Evolutionary conservation across 2,797 vertebrate species (phyloP).

Genomic region (Malurus splendens): DNA sequence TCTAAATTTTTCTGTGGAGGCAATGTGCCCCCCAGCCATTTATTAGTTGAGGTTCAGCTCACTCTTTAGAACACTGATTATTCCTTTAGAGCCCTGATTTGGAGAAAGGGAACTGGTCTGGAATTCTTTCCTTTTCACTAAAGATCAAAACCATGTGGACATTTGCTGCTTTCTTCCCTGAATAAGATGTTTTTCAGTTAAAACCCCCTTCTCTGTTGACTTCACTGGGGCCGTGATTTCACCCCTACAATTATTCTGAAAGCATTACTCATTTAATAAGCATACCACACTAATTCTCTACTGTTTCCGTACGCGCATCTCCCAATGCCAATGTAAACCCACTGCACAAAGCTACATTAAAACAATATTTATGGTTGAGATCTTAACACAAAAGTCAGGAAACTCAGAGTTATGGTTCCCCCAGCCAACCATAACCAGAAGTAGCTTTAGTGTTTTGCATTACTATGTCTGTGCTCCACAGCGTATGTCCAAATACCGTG

Average conservation of each 20-base stretch:
- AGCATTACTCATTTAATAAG: conserved; percentile 53
- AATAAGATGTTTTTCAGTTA: conserved; percentile 5
- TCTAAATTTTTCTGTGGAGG: not conserved
- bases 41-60: not conserved
- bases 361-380: conserved; percentile 45
- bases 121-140: not conserved
- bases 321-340: conserved; percentile 49
- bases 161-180: not conserved
- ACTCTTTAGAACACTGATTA: not conserved
- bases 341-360: conserved; percentile 50
- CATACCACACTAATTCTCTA: conserved; percentile 43
- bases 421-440: conserved; percentile 35
- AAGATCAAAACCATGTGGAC: not conserved
- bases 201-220: not conserved
- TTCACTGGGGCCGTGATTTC: conserved; percentile 29
- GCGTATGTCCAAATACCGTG: not conserved
- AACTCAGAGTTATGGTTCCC: conserved; percentile 50
- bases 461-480: not conserved
- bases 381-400: conserved; percentile 56
- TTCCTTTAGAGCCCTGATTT: not conserved
- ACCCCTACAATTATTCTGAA: conserved; percentile 38
- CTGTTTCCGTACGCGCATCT: conserved; percentile 39
- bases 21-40: rapidly evolving
- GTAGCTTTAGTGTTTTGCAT: conserved; percentile 31
- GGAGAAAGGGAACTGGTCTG: not conserved